These are phyloP conservation scores for Tamias sibiricus DNA, from an alignment of 2,113 vertebrate genomes.

Conservation along the genomic window DNA sequence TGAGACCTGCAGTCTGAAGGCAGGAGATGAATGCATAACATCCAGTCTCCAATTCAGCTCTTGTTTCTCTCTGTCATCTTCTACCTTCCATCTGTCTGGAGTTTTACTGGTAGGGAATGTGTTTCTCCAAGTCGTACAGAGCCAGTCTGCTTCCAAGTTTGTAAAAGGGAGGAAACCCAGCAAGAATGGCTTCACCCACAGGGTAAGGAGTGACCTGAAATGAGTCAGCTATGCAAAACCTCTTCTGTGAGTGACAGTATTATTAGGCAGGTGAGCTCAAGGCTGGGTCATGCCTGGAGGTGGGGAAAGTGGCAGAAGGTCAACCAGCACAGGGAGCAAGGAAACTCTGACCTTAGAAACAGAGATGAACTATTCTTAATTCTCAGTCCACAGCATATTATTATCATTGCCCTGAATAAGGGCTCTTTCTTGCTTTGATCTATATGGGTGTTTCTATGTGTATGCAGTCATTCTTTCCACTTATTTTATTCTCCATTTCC, in stretches of 20 bases:
- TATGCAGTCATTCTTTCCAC: background rate
- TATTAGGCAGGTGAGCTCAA: background rate
- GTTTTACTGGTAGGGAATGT: background rate
- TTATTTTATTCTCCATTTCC: background rate
- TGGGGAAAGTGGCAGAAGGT: too few species aligned
- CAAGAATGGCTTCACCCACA: background rate
- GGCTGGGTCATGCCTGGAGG: background rate
- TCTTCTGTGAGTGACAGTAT: background rate
- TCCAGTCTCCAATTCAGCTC: background rate
- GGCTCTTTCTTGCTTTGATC: background rate
- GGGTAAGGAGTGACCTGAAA: background rate
- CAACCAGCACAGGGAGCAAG: background rate
- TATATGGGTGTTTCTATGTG: background rate
- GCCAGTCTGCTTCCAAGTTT: background rate
- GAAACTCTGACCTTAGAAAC: background rate
- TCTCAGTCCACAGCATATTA: background rate
- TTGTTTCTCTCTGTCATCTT: background rate
- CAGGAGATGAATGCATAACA: background rate
- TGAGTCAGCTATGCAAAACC: background rate
- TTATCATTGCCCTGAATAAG: too few species aligned
- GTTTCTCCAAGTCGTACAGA: background rate
- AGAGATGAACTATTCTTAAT: background rate
- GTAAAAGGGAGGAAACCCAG: background rate
- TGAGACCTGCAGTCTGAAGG: background rate
- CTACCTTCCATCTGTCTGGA: background rate